phyloP scores from a whole-genome alignment of 1,140 invertebrate genomes.

The Berghia stephanieae region DNA sequence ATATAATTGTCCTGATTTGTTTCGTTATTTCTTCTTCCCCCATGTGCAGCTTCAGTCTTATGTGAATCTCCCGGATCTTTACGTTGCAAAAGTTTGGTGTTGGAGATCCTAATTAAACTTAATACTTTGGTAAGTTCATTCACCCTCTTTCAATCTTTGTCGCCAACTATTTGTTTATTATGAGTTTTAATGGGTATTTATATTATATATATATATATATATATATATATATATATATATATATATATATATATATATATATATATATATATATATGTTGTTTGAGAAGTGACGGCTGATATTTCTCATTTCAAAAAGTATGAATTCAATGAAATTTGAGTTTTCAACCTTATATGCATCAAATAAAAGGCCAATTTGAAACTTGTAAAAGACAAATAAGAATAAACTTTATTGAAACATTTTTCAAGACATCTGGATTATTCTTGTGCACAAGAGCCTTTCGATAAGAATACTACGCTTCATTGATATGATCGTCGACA shows the following conservation, averaged over 20 bases:
- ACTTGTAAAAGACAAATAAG: too few species aligned
- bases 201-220: not conserved
- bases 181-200: not conserved
- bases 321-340: not conserved
- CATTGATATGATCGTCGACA: too few species aligned
- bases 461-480: too few species aligned
- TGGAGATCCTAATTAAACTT: slow-evolving; percentile 59
- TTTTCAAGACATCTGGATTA: too few species aligned
- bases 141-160: slow-evolving; percentile 3
- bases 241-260: not conserved
- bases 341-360: too few species aligned
- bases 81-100: slow-evolving; percentile 55
- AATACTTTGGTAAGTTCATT: slow-evolving; percentile 51
- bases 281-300: not conserved
- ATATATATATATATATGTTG: not conserved
- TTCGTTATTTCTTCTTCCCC: too few species aligned
- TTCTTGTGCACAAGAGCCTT: too few species aligned
- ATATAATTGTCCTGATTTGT: not conserved
- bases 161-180: not conserved
- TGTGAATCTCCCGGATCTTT: slow-evolving; percentile 49
- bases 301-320: not conserved
- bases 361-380: too few species aligned
- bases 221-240: not conserved
- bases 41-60: slow-evolving; percentile 33
- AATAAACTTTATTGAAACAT: too few species aligned